phyloP scores from a whole-genome alignment of 2,888 invertebrate genomes.

The Plemyria rubiginata region DNA sequence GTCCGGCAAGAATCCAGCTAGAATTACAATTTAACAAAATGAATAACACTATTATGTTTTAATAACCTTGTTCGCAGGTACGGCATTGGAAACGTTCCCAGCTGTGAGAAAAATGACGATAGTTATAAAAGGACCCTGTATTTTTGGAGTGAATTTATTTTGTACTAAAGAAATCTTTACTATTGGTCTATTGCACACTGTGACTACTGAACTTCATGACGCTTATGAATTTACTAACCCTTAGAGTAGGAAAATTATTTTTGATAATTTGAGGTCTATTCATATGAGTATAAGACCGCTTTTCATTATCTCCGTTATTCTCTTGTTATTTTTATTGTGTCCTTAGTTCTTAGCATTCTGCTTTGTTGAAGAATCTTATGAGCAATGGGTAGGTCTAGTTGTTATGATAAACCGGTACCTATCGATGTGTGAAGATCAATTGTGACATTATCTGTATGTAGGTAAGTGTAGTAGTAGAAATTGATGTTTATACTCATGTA shows the following conservation, averaged over 20 bases:
- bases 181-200: slow-evolving; percentile 56
- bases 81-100: slow-evolving; percentile 72
- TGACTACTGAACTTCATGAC: slow-evolving; percentile 68
- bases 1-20: too few relatives aligned
- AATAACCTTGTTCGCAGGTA: slow-evolving; percentile 58
- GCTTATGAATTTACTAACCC: slow-evolving; percentile 75
- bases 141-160: slow-evolving; percentile 78
- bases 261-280: slow-evolving; percentile 11
- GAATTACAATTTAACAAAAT: too few relatives aligned
- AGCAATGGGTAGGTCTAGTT: not conserved
- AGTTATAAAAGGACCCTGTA: slow-evolving; percentile 61
- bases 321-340: not conserved
- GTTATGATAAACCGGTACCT: slow-evolving; percentile 1
- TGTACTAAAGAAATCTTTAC: slow-evolving; percentile 62
- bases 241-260: slow-evolving; percentile 36
- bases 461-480: not conserved
- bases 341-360: not conserved
- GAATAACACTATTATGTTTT: too few relatives aligned
- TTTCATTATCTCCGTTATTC: not conserved
- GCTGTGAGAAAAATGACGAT: slow-evolving; percentile 53
- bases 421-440: slow-evolving; percentile 2
- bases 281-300: not conserved
- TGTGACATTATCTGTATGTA: slow-evolving; percentile 3
- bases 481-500: slow-evolving; percentile 2
- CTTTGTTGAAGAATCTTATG: not conserved